Conservation (phyloP, 2,888 invertebrate genomes). For the Platerodrilus igneus region DNA sequence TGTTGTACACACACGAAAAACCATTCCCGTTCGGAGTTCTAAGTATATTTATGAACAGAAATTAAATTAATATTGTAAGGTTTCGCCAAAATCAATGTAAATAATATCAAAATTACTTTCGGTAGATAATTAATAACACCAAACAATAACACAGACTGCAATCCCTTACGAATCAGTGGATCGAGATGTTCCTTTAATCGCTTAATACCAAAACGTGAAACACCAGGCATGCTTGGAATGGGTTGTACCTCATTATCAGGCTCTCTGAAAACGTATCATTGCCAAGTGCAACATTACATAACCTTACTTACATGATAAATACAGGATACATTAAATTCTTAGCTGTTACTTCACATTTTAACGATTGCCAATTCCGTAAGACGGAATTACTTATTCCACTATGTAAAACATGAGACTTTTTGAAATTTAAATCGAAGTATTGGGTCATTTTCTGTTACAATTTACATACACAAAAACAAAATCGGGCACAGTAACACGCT, state of each 20-base stretch:
- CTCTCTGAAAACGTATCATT: constrained; percentile 57
- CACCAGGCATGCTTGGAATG: constrained; percentile 85
- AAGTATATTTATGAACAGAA: too few species aligned
- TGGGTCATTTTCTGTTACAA: too few species aligned
- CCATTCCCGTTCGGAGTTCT: too few species aligned
- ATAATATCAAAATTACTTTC: constrained; percentile 72
- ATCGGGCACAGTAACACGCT: too few species aligned
- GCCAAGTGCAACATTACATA: constrained; percentile 17
- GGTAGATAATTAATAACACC: constrained; percentile 72
- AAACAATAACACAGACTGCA: constrained; percentile 82
- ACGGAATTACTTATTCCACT: constrained; percentile 81
- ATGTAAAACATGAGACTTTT: constrained; percentile 56
- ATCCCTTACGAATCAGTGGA: constrained; percentile 69
- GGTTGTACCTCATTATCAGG: constrained; percentile 72
- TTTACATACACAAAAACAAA: too few species aligned
- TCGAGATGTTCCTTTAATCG: constrained; percentile 63
- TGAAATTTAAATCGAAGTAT: too few species aligned
- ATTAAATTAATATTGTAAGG: too few species aligned
- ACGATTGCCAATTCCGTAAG: constrained; percentile 76
- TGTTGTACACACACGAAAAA: too few species aligned
- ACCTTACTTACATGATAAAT: constrained; percentile 69
- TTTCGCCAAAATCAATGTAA: too few species aligned
- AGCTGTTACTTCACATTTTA: constrained; percentile 64
- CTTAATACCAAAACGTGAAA: constrained; percentile 79
- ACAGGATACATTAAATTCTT: constrained; percentile 86